A percentile compares a stretch with the other conserved stretches of the same genome.
Evolutionary conservation across 2,888 invertebrate species (phyloP).

Genomic region (Empis livida): DNA sequence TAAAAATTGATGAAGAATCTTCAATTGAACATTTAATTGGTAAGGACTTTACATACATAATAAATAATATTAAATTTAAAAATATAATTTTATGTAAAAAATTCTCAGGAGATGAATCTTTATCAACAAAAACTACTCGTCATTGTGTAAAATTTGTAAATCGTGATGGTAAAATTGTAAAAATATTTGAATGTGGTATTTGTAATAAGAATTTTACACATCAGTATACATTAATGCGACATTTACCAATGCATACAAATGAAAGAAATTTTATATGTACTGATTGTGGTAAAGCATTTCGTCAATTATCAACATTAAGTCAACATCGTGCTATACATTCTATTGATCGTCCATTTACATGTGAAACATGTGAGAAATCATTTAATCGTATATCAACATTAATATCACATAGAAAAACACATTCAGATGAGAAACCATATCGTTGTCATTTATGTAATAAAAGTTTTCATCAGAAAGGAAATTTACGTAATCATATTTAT

Average conservation of each 20-base stretch:
- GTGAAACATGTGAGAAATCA: constrained; percentile 61
- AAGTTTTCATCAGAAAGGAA: constrained; percentile 75
- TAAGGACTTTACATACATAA: no score
- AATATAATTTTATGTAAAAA: no score
- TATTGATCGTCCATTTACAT: constrained; percentile 57
- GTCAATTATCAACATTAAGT: constrained; percentile 60
- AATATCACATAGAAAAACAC: constrained; percentile 67
- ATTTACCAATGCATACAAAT: constrained; percentile 63
- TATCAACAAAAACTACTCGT: no score
- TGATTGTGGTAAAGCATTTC: constrained; percentile 59
- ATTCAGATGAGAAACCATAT: constrained; percentile 60
- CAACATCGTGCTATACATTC: constrained; percentile 70
- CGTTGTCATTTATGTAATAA: constrained; percentile 61
- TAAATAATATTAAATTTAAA: no score
- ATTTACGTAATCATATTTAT: constrained; percentile 61
- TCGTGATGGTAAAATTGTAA: constrained; percentile 47
- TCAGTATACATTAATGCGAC: constrained; percentile 62
- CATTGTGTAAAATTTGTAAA: neutral
- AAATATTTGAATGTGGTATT: constrained; percentile 62
- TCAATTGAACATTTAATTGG: no score
- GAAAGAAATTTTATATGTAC: constrained; percentile 63
- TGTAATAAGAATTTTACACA: constrained; percentile 63
- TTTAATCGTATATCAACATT: constrained; percentile 69
- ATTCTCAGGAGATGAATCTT: no score
- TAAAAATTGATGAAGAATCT: no score